Evolutionary conservation across 2,888 invertebrate genomes (phyloP), one percentile per base, ranked within the genome.

Genomic region (Macrostomum cliftonense): DNA sequence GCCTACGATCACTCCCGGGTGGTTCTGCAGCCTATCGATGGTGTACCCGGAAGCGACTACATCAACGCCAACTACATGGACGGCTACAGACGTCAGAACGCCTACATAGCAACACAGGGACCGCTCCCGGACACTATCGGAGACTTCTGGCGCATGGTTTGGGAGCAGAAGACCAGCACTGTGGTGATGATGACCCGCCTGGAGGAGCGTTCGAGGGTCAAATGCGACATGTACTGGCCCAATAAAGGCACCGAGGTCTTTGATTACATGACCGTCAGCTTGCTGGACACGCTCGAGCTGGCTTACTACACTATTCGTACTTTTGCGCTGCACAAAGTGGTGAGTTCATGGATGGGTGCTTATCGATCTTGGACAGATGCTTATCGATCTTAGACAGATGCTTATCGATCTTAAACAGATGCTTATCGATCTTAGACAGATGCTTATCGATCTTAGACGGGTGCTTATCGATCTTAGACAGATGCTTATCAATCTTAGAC

Each of bases 101-200:
- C 93, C 2, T 97, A 97, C 68, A 88, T 97, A 39, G 97, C 97
- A 13, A 97, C 97, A 37, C 97, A 78, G 72, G 97, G 95, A 21
- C 95, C 97, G 7, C 73, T 97, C 16, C 91, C 88, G 61, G 93
- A 97, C 67, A 97, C 97, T 0, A 88, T 93, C 61, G 80, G 81
- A 2, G 97, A 97, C 71, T 97, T 97, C 72, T 97, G 97, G 97
- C 77, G 95, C 54, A 95, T 95, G 95, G 85, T 91, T 60, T 97
- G 97, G 97, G 95, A 97, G 70, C 78, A 93, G 53, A 78, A 85
- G 57, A 82, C 85, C 2, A 79, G 82, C 12, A 89, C 88, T 0
- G 86, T 97, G 58, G 95, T 99, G 1, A 97, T 99, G 97, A 89
- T 99, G 88, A 99, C 97, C 1, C 86, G 91, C 60, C 73, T 99